phyloP scores from a whole-genome alignment of 2,888 invertebrate species.

The Macaria liturata region DNA sequence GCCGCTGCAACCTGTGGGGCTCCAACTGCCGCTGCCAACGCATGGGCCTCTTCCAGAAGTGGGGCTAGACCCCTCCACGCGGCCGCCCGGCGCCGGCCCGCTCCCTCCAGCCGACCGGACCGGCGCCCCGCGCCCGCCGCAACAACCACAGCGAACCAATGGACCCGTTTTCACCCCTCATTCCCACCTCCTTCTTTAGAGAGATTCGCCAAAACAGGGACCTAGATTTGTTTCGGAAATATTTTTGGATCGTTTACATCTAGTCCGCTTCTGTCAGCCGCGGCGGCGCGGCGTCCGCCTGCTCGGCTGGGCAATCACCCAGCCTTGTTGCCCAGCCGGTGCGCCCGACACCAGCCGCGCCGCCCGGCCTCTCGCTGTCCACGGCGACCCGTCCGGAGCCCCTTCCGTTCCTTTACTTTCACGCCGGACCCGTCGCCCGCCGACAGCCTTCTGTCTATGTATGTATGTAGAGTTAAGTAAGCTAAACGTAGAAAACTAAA shows the following conservation, averaged over 20 bases:
- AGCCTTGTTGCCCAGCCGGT: constrained; percentile 89
- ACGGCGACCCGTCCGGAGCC: constrained; percentile 56
- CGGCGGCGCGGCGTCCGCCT: constrained; percentile 80
- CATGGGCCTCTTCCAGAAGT: constrained; percentile 94
- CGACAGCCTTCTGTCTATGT: constrained; percentile 68
- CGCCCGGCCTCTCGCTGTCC: constrained; percentile 66
- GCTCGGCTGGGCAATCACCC: constrained; percentile 88
- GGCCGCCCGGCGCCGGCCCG: constrained; percentile 67
- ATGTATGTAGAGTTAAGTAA: constrained; percentile 82
- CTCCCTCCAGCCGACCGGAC: constrained; percentile 70
- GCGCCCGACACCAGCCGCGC: constrained; percentile 71
- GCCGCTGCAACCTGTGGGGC: constrained; percentile 95
- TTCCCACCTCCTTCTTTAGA: constrained; percentile 47
- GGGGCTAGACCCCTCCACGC: constrained; percentile 82
- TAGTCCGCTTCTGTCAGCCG: constrained; percentile 47
- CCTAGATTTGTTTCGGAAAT: constrained; percentile 74
- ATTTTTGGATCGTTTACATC: constrained; percentile 73
- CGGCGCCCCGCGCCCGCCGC: constrained; percentile 66
- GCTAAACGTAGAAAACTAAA: constrained; percentile 66
- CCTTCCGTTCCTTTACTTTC: constrained; percentile 47
- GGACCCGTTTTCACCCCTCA: constrained; percentile 68
- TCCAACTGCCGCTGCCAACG: constrained; percentile 94
- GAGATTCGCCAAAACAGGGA: constrained; percentile 75
- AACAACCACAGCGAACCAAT: constrained; percentile 64
- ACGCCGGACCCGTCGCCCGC: constrained; percentile 53